Percentiles rank a stretch among this genome's conserved stretches.
phyloP scores from a whole-genome alignment of 2,113 vertebrate genomes.

The Ammospiza nelsoni region DNA sequence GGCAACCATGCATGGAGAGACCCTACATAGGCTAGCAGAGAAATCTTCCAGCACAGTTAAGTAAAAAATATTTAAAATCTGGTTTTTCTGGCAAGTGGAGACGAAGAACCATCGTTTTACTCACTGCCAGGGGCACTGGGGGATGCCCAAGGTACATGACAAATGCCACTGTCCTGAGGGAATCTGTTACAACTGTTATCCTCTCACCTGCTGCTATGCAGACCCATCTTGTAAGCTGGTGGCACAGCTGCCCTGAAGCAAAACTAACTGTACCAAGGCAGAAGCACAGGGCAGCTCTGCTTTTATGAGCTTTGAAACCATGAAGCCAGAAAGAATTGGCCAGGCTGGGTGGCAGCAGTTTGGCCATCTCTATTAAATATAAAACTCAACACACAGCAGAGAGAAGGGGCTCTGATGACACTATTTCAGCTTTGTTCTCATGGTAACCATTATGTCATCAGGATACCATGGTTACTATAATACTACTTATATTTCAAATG shows the following conservation, averaged over 20 bases:
- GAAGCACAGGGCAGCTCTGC: not conserved
- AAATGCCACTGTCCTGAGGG: not conserved
- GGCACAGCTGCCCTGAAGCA: not conserved
- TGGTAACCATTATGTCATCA: slow-evolving; percentile 74
- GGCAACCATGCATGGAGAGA: not conserved
- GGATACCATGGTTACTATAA: slow-evolving; percentile 72
- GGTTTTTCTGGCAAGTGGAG: not conserved
- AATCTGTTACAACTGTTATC: not conserved
- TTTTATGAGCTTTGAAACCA: not conserved
- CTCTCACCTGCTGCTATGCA: not conserved
- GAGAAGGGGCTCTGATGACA: slow-evolving; percentile 62
- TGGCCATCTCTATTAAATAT: slow-evolving; percentile 47
- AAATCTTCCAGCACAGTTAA: not conserved
- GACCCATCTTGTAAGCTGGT: not conserved
- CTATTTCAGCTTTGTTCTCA: slow-evolving; percentile 71
- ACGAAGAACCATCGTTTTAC: not conserved
- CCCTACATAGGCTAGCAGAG: not conserved
- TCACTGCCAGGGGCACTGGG: not conserved
- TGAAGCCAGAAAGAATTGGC: not conserved
- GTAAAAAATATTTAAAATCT: not conserved
- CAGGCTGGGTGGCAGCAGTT: slow-evolving; percentile 10
- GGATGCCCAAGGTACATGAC: not conserved
- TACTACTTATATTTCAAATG: slow-evolving; percentile 66
- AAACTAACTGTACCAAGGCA: not conserved
- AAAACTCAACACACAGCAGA: slow-evolving; percentile 19